Base-by-base conservation (phyloP, 2,888 invertebrate genomes). In the Pyrgus malvae region DNA sequence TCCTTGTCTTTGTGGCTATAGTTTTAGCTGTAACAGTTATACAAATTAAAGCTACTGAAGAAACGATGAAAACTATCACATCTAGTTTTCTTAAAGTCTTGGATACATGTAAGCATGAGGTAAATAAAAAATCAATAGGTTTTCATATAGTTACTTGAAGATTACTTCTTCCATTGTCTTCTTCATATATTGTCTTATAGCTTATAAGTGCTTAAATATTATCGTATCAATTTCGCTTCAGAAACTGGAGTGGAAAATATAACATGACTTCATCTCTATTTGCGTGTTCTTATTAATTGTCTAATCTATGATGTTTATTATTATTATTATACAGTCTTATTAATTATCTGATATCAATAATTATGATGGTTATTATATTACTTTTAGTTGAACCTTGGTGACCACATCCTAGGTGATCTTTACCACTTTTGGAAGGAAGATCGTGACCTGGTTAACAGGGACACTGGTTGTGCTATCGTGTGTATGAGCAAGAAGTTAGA, bases 401-500 rank as follows among this genome's bases (percentile, higher is more conserved):
- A 84, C 12, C 64, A 74, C 38, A 65, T 84, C 25, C 31, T 84
- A 8, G 65, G 63, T 0, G 84, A 84, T 49, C 58, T 86, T 23
- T 83, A 78, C 60, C 74, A 80, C 61, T 83, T 71, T 61, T 86
- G 86, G 85, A 83, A 80, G 59, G 65, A 78, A 55, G 78, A 84
- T 27, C 78, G 76, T 27, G 61, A 69, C 0, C 63, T 74, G 0
- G 58, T 82, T 8, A 68, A 71, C 56, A 66, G 83, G 0, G 81
- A 82, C 27, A 77, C 76, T 0, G 87, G 87, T 14, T 87, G 87
- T 29, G 80, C 80, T 23, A 75, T 87, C 29, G 60, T 76, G 38
- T 86, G 87, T 48, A 64, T 87, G 50, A 74, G 83, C 9, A 60
- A 66, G 2, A 86, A 86, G 61, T 65, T 86, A 29, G 75, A 83